A percentile compares a stretch with the other conserved stretches of the same genome.
These are phyloP conservation scores for Leptinotarsa peninsularis DNA, from an alignment of 2,888 invertebrate species.

Conservation along the genomic window DNA sequence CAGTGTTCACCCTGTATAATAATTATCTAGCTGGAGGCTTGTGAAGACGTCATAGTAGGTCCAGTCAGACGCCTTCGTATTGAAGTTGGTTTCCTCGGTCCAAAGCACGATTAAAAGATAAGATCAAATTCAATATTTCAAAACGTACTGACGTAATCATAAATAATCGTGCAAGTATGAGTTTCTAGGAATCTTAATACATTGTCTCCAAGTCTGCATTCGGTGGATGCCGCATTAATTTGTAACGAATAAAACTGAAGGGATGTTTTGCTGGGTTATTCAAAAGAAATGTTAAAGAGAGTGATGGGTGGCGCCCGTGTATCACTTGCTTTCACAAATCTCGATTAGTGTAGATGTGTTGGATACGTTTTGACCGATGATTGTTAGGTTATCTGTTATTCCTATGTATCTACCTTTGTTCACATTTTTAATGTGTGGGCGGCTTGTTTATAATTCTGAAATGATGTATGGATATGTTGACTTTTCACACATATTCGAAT, in stretches of 20 bases:
- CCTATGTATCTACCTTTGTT: too few species aligned
- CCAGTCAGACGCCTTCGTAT: slow-evolving; percentile 32
- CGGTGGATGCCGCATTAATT: slow-evolving; percentile 10
- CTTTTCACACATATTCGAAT: too few species aligned
- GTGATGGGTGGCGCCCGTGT: neutral
- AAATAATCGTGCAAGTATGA: slow-evolving; percentile 60
- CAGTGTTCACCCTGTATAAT: slow-evolving; percentile 14
- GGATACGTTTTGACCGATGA: neutral
- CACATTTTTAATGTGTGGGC: too few species aligned
- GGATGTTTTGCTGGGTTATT: neutral
- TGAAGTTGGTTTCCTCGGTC: slow-evolving; percentile 23
- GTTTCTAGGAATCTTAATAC: slow-evolving; percentile 62
- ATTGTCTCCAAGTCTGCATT: slow-evolving; percentile 46
- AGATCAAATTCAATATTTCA: slow-evolving; percentile 61
- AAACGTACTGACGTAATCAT: slow-evolving; percentile 55
- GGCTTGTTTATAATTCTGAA: too few species aligned
- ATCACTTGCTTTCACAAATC: neutral
- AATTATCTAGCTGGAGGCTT: slow-evolving; percentile 22
- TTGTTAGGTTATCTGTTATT: too few species aligned
- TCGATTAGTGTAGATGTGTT: neutral
- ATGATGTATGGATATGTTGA: too few species aligned
- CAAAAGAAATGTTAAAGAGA: too few species aligned
- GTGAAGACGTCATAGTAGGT: slow-evolving; percentile 27
- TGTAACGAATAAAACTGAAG: neutral
- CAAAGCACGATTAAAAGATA: slow-evolving; percentile 54